These are phyloP conservation scores for Acipenser ruthenus DNA, from an alignment of 2,797 vertebrate genomes.

Conservation along the genomic window DNA sequence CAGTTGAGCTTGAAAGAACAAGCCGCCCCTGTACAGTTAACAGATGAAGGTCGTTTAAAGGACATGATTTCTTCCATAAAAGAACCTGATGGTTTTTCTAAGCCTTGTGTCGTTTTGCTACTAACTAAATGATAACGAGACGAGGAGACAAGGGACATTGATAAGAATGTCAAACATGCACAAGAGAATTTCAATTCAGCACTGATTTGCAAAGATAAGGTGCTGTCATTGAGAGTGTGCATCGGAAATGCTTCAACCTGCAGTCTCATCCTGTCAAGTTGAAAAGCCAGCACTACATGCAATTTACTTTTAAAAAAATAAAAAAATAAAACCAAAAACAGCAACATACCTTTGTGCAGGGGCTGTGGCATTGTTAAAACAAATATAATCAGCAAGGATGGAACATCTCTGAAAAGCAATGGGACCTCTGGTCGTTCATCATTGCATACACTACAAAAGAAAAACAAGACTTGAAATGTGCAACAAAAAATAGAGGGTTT, in stretches of 20 bases:
- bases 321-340: too few species aligned
- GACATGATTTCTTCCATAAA: conserved; percentile 36
- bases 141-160: conserved; percentile 37
- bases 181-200: conserved; percentile 44
- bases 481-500: neutral
- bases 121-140: conserved; percentile 42
- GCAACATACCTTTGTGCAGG: conserved; percentile 78
- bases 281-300: too few species aligned
- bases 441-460: conserved; percentile 30
- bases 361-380: conserved; percentile 97
- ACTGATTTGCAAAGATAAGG: conserved; percentile 51
- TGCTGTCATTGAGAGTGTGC: conserved; percentile 31
- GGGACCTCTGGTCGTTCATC: conserved; percentile 88
- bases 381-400: conserved; percentile 91
- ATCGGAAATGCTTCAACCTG: too few species aligned
- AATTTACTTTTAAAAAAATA: too few species aligned
- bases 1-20: conserved; percentile 35
- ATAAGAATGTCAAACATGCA: conserved; percentile 44
- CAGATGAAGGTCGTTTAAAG: conserved; percentile 47
- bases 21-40: conserved; percentile 26
- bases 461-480: neutral
- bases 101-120: conserved; percentile 36
- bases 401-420: conserved; percentile 88
- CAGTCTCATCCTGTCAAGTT: too few species aligned
- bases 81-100: conserved; percentile 28